A percentile compares a stretch with the other conserved stretches of the same genome.
Conservation (phyloP, 2,113 vertebrate genomes). For the Gila orcuttii region DNA sequence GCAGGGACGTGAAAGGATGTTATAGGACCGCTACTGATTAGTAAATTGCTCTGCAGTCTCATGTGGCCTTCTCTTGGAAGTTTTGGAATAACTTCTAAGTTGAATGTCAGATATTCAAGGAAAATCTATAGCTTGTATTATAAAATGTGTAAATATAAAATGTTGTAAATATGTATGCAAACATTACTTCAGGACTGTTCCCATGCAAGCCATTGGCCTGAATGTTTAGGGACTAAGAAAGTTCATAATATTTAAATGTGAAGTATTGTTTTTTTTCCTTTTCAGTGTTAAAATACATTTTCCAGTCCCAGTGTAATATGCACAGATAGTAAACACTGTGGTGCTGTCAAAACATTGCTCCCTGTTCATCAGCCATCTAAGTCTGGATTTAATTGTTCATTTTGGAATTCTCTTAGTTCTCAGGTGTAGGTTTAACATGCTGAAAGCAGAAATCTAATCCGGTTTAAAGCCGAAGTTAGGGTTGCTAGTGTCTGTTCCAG, state of each 20-base stretch:
- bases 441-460: not conserved
- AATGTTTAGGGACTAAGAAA: not conserved
- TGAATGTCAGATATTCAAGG: slow-evolving; percentile 7
- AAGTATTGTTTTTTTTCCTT: not conserved
- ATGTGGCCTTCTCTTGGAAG: slow-evolving; percentile 17
- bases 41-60: slow-evolving; percentile 33
- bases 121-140: not conserved
- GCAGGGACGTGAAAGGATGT: slow-evolving; percentile 22
- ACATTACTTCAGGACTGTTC: not conserved
- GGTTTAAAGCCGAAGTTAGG: not conserved
- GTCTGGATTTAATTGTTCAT: not conserved
- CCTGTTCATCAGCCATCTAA: not conserved
- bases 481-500: not conserved
- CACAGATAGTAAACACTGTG: not conserved
- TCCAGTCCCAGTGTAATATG: not conserved
- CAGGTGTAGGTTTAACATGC: not conserved
- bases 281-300: not conserved
- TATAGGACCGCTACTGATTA: not conserved
- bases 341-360: not conserved
- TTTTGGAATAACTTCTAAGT: slow-evolving; percentile 21
- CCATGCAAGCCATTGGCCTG: not conserved
- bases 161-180: not conserved
- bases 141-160: no score
- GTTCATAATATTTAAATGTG: not conserved
- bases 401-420: not conserved